Evolutionary conservation across 2,113 vertebrate species (phyloP).

Genomic region (Lates calcarifer): DNA sequence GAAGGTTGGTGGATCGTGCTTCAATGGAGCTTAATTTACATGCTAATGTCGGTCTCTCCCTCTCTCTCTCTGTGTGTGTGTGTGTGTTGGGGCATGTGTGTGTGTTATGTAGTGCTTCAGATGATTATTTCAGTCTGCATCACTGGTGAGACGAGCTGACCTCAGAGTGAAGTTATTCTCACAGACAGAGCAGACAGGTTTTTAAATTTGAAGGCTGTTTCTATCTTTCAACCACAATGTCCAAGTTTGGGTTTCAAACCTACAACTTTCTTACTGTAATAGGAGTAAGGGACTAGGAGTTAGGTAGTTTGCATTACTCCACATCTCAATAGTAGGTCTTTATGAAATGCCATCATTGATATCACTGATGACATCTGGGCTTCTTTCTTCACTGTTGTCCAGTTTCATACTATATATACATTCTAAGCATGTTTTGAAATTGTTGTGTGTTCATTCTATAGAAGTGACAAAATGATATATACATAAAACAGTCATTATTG

Average conservation of each 20-base stretch:
- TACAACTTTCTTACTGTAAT: constrained; percentile 5
- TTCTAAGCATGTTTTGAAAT: too few relatives aligned
- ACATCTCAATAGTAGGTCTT: not conserved
- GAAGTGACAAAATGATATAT: too few relatives aligned
- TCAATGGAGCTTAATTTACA: constrained; percentile 84
- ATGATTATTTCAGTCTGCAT: constrained; percentile 76
- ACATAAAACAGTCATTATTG: too few relatives aligned
- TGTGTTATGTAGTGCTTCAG: constrained; percentile 59
- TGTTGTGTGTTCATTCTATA: too few relatives aligned
- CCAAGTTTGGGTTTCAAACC: not conserved
- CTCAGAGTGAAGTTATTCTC: constrained; percentile 29
- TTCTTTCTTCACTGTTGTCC: too few relatives aligned
- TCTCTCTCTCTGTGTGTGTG: constrained; percentile 54
- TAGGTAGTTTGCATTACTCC: not conserved
- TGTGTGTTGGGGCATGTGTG: constrained; percentile 53
- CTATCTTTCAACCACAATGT: not conserved
- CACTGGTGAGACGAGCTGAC: constrained; percentile 71
- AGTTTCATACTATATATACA: too few relatives aligned
- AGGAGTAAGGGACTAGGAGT: constrained; percentile 3
- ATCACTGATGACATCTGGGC: too few relatives aligned
- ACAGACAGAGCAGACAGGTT: constrained; percentile 26
- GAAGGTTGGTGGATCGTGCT: constrained; percentile 75
- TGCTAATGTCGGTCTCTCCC: constrained; percentile 78
- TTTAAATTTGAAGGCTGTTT: not conserved
- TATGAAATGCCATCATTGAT: too few relatives aligned